Percentiles rank a stretch among this genome's conserved stretches.
phyloP scores from a whole-genome alignment of 2,888 invertebrate genomes.

The Anarsia innoxiella region DNA sequence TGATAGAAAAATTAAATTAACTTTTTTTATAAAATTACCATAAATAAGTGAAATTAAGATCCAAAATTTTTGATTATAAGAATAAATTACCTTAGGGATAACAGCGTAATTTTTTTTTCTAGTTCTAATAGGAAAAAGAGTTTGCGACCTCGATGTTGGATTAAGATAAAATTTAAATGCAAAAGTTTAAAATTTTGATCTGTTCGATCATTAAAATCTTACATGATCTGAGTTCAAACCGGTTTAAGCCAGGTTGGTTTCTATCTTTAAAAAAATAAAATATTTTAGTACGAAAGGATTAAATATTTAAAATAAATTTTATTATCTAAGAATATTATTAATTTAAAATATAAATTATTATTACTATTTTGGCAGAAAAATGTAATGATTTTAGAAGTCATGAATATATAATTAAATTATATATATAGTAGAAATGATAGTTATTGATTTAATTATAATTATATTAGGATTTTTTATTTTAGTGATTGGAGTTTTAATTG shows the following conservation, averaged over 20 bases:
- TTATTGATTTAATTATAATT: constrained; percentile 55
- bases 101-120: constrained; percentile 87
- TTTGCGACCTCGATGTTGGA: constrained; percentile 94
- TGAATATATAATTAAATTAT: too few species aligned
- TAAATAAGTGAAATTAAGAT: constrained; percentile 66
- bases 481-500: constrained; percentile 76
- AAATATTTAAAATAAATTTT: constrained; percentile 73
- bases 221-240: constrained; percentile 94
- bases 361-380: constrained; percentile 79
- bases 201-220: constrained; percentile 89
- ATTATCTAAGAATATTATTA: constrained; percentile 42
- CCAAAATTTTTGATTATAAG: constrained; percentile 77
- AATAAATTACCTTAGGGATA: constrained; percentile 89
- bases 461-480: constrained; percentile 64
- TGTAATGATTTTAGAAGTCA: constrained; percentile 83
- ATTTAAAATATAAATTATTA: constrained; percentile 21
- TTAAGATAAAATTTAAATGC: constrained; percentile 81
- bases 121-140: constrained; percentile 83
- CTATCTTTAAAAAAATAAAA: constrained; percentile 79
- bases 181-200: constrained; percentile 81
- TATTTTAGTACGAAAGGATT: constrained; percentile 89
- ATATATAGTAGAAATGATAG: constrained; percentile 73
- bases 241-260: constrained; percentile 90
- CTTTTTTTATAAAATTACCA: constrained; percentile 61
- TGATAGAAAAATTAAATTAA: constrained; percentile 76